Evolutionary conservation across 2,797 vertebrate genomes (phyloP).

Genomic region (Parauchenoglanis punctatus): DNA sequence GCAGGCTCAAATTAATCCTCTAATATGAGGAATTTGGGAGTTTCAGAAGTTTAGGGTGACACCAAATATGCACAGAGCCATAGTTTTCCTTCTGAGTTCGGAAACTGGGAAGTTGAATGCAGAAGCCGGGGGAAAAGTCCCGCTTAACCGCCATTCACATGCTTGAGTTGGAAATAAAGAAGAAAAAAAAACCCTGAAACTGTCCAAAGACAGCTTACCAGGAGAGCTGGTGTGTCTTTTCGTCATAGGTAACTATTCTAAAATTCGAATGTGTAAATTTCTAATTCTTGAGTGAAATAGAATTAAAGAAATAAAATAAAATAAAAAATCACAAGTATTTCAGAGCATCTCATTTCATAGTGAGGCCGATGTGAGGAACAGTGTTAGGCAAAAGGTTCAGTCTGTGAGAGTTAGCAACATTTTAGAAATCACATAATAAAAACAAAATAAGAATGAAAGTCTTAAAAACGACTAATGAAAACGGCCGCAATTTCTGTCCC

Average conservation of each 20-base stretch:
- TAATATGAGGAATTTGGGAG: background rate
- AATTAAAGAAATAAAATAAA: background rate
- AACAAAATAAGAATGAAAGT: background rate
- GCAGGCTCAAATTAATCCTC: background rate
- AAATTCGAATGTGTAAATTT: background rate
- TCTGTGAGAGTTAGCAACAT: constrained; percentile 1
- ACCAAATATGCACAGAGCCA: no score
- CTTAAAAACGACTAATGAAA: background rate
- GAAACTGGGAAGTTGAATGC: background rate
- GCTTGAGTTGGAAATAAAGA: background rate
- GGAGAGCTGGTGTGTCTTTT: constrained; percentile 12
- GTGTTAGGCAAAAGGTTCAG: background rate
- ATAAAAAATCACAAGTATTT: background rate
- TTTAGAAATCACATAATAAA: constrained; percentile 5
- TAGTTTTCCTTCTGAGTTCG: background rate
- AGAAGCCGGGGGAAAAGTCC: background rate
- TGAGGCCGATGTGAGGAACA: constrained; percentile 15
- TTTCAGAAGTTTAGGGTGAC: background rate
- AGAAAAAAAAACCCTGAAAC: background rate
- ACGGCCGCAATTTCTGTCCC: background rate
- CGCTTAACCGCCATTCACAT: background rate
- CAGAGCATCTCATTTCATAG: background rate
- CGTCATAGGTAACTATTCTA: background rate
- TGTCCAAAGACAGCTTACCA: background rate
- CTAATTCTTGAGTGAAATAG: background rate